Percentiles rank a stretch among this genome's conserved stretches.
These are phyloP conservation scores for Bursaphelenchus mucronatus DNA, from an alignment of 1,140 invertebrate genomes.

Conservation along the genomic window DNA sequence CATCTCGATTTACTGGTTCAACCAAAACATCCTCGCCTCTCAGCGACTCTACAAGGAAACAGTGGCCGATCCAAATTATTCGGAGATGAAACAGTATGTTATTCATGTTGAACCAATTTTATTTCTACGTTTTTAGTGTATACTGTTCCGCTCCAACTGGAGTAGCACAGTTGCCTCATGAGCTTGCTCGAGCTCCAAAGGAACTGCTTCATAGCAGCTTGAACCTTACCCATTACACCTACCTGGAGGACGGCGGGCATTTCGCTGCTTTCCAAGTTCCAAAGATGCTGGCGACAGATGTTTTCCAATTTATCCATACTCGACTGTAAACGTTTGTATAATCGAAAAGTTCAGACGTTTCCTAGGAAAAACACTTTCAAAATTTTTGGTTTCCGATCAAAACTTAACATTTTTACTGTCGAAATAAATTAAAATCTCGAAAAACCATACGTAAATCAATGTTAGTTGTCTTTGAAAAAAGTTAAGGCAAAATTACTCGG, in stretches of 20 bases:
- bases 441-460: too few species aligned
- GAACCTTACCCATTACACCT: slow-evolving; percentile 41
- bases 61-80: slow-evolving; percentile 8
- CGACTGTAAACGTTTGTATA: too few species aligned
- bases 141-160: slow-evolving; percentile 42
- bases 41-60: slow-evolving; percentile 69
- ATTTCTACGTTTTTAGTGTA: slow-evolving; percentile 66
- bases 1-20: slow-evolving; percentile 79
- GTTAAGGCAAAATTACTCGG: too few species aligned
- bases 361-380: too few species aligned
- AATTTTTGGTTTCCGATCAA: too few species aligned
- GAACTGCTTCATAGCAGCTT: slow-evolving; percentile 20
- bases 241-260: slow-evolving; percentile 38
- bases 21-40: slow-evolving; percentile 73
- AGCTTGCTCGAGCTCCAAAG: slow-evolving; percentile 24
- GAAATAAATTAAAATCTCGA: too few species aligned
- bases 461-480: too few species aligned
- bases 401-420: too few species aligned
- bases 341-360: too few species aligned
- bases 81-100: slow-evolving; percentile 69
- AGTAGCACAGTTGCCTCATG: slow-evolving; percentile 40
- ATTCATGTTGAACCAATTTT: slow-evolving; percentile 74
- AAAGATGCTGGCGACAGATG: slow-evolving; percentile 31
- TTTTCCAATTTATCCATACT: slow-evolving; percentile 27
- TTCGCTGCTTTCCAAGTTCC: slow-evolving; percentile 45